Evolutionary conservation across 2,797 vertebrate genomes (phyloP).

Genomic region (Aulostomus chinensis): DNA sequence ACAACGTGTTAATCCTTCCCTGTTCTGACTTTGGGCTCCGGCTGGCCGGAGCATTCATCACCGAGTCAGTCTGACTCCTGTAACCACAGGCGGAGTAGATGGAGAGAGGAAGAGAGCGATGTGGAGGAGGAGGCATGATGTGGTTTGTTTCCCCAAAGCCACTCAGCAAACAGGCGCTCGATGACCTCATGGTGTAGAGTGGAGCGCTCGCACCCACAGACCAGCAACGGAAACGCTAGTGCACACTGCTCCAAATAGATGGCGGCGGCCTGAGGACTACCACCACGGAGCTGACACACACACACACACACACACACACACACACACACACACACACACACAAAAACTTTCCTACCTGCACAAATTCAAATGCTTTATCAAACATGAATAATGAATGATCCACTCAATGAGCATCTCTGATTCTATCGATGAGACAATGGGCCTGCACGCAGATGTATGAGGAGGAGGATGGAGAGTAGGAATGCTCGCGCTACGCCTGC

Average conservation of each 20-base stretch:
- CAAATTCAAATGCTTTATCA: slow-evolving; percentile 3
- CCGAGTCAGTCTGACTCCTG: slow-evolving; percentile 26
- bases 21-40: neutral
- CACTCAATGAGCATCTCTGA: no score
- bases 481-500: no score
- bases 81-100: slow-evolving; percentile 24
- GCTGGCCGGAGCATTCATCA: slow-evolving; percentile 26
- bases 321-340: neutral
- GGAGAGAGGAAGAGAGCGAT: neutral
- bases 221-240: neutral
- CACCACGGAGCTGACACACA: neutral
- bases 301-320: slow-evolving; percentile 1
- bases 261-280: slow-evolving; percentile 2
- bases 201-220: slow-evolving; percentile 22
- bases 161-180: slow-evolving; percentile 39
- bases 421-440: neutral
- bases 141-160: slow-evolving; percentile 38
- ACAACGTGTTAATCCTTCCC: neutral
- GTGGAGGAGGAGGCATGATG: slow-evolving; percentile 28
- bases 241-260: neutral
- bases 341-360: no score
- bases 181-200: slow-evolving; percentile 42
- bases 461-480: no score
- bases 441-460: neutral
- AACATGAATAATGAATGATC: slow-evolving; percentile 26